phyloP scores from a whole-genome alignment of 2,888 invertebrate species.

The Aphidius colemani region DNA sequence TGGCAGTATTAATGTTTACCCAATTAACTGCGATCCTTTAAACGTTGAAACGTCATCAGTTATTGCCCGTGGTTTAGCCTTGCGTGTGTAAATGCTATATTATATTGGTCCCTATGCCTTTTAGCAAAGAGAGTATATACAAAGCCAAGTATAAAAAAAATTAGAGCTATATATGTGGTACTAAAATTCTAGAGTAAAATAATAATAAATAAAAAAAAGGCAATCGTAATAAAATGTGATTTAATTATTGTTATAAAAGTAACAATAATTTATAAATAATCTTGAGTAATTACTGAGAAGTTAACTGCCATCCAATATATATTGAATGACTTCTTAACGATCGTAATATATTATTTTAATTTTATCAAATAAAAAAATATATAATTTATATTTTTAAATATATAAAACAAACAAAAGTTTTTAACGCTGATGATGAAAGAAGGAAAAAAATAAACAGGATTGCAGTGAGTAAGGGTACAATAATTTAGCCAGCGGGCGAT shows the following conservation, averaged over 20 bases:
- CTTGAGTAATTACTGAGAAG: too few relatives aligned
- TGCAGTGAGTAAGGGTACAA: slow-evolving; percentile 4
- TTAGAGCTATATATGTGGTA: too few relatives aligned
- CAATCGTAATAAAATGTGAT: too few relatives aligned
- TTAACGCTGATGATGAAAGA: slow-evolving; percentile 5
- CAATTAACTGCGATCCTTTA: slow-evolving; percentile 18
- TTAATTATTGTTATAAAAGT: too few relatives aligned
- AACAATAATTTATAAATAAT: too few relatives aligned
- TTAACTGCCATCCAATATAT: too few relatives aligned
- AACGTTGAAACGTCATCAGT: slow-evolving; percentile 5
- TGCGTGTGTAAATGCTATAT: neutral
- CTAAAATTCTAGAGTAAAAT: too few relatives aligned
- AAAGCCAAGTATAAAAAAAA: neutral
- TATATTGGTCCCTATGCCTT: neutral
- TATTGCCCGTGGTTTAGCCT: too few relatives aligned
- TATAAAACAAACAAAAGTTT: slow-evolving; percentile 7
- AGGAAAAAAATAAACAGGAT: neutral
- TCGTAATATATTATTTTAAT: too few relatives aligned
- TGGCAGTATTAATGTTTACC: slow-evolving; percentile 17
- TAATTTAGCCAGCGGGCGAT: slow-evolving; percentile 25
- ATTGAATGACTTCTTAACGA: too few relatives aligned
- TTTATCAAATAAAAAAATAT: too few relatives aligned
- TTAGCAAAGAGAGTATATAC: neutral
- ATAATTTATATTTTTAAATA: neutral
- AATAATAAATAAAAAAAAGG: too few relatives aligned